These are phyloP conservation scores for Drosophila parvula DNA, from an alignment of 1,140 invertebrate genomes.

Conservation along the genomic window DNA sequence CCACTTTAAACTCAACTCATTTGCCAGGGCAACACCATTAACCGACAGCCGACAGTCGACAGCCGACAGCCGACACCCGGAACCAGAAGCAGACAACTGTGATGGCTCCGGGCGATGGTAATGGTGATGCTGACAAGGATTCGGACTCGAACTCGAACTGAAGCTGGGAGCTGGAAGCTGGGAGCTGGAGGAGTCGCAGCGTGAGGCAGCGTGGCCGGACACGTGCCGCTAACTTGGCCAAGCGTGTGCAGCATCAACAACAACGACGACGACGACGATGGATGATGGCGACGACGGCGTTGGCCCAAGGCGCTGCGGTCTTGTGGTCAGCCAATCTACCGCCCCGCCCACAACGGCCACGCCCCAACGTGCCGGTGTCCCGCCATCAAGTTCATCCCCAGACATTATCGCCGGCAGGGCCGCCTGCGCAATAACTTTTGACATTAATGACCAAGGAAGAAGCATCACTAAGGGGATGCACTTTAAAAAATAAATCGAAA, in stretches of 20 bases:
- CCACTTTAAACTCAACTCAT: slow-evolving; percentile 66
- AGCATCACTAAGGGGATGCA: slow-evolving; percentile 9
- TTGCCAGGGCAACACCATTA: slow-evolving; percentile 45
- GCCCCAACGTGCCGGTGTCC: background rate
- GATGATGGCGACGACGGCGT: slow-evolving; percentile 40
- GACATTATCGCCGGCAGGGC: slow-evolving; percentile 59
- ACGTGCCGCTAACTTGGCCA: slow-evolving; percentile 74
- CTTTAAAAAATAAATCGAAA: background rate
- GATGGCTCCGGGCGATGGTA: slow-evolving; percentile 50
- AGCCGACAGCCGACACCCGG: slow-evolving; percentile 39
- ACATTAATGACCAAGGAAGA: slow-evolving; percentile 70
- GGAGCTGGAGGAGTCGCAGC: slow-evolving; percentile 58
- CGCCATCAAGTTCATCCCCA: slow-evolving; percentile 36
- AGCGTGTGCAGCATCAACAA: slow-evolving; percentile 77
- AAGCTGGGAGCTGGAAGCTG: slow-evolving; percentile 1
- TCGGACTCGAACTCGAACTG: slow-evolving; percentile 4
- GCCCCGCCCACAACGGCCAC: slow-evolving; percentile 35
- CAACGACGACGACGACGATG: slow-evolving; percentile 41
- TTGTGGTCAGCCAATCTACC: slow-evolving; percentile 72
- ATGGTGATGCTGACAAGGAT: slow-evolving; percentile 25
- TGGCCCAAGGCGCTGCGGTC: slow-evolving; percentile 44
- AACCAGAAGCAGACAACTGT: slow-evolving; percentile 57
- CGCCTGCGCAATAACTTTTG: slow-evolving; percentile 80
- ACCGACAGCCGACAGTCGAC: slow-evolving; percentile 39
- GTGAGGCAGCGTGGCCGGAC: slow-evolving; percentile 66